Base-by-base conservation (phyloP, 2,888 invertebrate genomes). In the Melanostoma scalare region DNA sequence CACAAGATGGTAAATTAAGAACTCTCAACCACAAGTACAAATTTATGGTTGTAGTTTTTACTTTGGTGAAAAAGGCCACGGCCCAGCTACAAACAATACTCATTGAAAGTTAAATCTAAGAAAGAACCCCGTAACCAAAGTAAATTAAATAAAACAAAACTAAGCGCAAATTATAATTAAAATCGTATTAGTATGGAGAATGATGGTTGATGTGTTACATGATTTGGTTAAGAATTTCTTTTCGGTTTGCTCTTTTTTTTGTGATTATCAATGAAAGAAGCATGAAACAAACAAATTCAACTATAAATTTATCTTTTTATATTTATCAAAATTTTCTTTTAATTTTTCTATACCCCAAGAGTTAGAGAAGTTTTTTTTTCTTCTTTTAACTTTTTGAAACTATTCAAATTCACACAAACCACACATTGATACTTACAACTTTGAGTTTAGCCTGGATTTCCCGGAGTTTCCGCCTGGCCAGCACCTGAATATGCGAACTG, bases 401-500 rank as follows among this genome's bases (percentile, higher is more conserved):
- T 20, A 20, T 20, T 20, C 20, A 20, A n/a, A 48, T 50, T 63
- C 20, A 52, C 52, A 52, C 52, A 8, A 8, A 8, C 10, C 44
- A 31, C 40, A 46, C n/a, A 31, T 6, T 35, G 6, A 67, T 89
- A 94, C 96, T 95, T 92, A 96, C 96, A 94, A 98, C 98, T 96
- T 98, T 98, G 89, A 98, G 94, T 94, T 98, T 98, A 89, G 98
- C 96, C 92, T 99, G 99, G 88, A 99, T 97, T 93, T 99, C 99
- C 88, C 99, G 95, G 88, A 99, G 94, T 94, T 98, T 99, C 93
- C 99, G 94, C 92, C 99, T 95, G 88, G 99, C 99, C 91, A 99
- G 94, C 90, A 99, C 99, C 93, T 99, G 99, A 92, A 99, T 99
- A 92, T 99, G 99, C 89, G 99, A 99, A 89, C 99, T 99, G 90